Percentiles rank a stretch among this genome's conserved stretches.
These are phyloP conservation scores for Temnothorax ravouxi DNA, from an alignment of 2,888 invertebrate genomes.

Conservation along the genomic window DNA sequence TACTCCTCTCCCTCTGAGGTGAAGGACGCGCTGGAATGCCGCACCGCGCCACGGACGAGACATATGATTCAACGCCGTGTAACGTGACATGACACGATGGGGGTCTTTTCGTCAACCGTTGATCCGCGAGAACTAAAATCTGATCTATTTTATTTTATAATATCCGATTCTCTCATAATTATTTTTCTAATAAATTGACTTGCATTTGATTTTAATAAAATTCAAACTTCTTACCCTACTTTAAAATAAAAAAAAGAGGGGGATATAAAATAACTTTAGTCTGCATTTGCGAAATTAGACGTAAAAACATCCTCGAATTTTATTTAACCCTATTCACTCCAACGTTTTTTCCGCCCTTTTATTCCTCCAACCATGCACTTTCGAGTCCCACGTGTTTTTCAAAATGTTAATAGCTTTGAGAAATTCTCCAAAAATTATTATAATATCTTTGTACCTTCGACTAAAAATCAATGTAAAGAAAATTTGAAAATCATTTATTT, in stretches of 20 bases:
- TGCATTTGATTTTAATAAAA: too few relatives aligned
- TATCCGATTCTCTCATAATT: not conserved
- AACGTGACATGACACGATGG: conserved; percentile 35
- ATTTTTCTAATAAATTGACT: not conserved
- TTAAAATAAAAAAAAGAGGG: not conserved
- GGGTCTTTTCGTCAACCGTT: conserved; percentile 24
- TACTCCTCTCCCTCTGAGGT: conserved; percentile 70
- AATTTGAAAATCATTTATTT: too few relatives aligned
- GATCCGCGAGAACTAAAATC: not conserved
- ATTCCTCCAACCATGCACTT: too few relatives aligned
- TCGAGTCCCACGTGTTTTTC: too few relatives aligned
- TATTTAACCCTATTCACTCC: too few relatives aligned
- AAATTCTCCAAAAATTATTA: too few relatives aligned
- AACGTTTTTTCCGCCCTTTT: too few relatives aligned
- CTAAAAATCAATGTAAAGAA: too few relatives aligned
- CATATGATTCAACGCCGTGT: conserved; percentile 16
- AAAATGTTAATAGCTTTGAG: too few relatives aligned
- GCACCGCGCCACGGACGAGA: conserved; percentile 59
- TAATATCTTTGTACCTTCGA: too few relatives aligned
- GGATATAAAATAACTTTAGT: not conserved
- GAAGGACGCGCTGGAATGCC: conserved; percentile 76
- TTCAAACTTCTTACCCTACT: not conserved
- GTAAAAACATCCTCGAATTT: not conserved
- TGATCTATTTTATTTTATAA: not conserved
- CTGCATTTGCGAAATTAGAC: not conserved